Base-by-base conservation (phyloP, 2,888 invertebrate species). In the Plagiodera versicolora region DNA sequence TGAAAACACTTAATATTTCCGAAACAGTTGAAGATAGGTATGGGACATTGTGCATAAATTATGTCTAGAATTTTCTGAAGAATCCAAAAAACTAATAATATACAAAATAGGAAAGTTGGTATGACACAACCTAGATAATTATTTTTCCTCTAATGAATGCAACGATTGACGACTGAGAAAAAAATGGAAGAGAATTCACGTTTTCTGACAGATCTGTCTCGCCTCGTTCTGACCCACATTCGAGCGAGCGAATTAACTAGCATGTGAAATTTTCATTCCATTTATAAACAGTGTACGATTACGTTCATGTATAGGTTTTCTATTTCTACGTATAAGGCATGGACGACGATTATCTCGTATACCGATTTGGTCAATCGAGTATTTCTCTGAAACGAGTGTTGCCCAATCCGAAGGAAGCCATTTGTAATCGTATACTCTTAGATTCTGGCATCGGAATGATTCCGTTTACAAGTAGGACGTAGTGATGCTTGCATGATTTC, bases 291-390 rank as follows among this genome's bases (percentile, higher is more conserved):
- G 39, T 39, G 19, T 9, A 39, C 14, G 18, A 20, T 20, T 52
- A 52, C 52, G 39, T 52, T 19, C 35, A 52, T 39, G 39, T 14
- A n/a, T n/a, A 18, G 39, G 18, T 52, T 52, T 52, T 52, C 52
- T 52, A 52, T 39, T 52, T 39, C n/a, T 52, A 52, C 52, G 20
- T 14, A 52, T 52, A 52, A 11, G 52, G 52, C 14, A 39, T 35
- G 52, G 52, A 28, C 35, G 39, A 20, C 35, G 17, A 52, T 52
- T 52, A 52, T 52, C 52, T 39, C 9, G 14, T 19, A 32, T 52
- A 52, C 52, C 19, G 35, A 52, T 52, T 52, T 52, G 52, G 52
- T 52, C 32, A 51, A 20, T 18, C 51, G 19, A 35, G 35, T 51
- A 51, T 51, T 51, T 51, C 51, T 51, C 10, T 11, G 11, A 39